Conservation (phyloP, 2,113 vertebrate species). For the Uropsilus gracilis region DNA sequence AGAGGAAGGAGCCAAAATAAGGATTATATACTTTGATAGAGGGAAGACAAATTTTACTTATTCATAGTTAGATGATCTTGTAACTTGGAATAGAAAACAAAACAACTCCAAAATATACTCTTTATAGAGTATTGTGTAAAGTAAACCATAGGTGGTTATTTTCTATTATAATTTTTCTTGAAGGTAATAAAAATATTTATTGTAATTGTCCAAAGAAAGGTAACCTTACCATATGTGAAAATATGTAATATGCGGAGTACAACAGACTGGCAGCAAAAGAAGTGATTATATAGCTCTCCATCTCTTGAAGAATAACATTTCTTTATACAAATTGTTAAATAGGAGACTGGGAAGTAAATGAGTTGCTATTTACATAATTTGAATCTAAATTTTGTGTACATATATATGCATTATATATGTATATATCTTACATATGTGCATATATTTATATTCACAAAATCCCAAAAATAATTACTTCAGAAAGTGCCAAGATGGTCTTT, state of each 20-base stretch:
- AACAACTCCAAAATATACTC: neutral
- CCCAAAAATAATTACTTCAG: neutral
- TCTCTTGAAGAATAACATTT: neutral
- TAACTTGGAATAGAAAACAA: constrained; percentile 34
- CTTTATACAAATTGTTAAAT: constrained; percentile 50
- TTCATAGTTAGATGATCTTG: constrained; percentile 3
- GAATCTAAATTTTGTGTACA: neutral
- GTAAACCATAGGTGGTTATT: neutral
- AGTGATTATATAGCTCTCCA: neutral
- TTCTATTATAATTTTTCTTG: neutral
- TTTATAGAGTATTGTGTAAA: neutral
- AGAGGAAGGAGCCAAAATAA: constrained; percentile 72
- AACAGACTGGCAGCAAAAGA: neutral
- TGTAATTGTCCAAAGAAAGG: neutral
- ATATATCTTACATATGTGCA: neutral
- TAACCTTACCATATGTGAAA: constrained; percentile 36
- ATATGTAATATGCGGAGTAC: neutral
- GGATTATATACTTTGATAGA: constrained; percentile 68
- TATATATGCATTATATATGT: no score
- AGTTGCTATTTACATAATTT: neutral
- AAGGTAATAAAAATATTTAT: neutral
- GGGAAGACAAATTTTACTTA: constrained; percentile 36
- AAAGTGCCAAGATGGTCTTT: neutral
- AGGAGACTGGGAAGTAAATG: neutral
- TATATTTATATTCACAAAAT: neutral